phyloP scores from a whole-genome alignment of 2,797 vertebrate species.

The Numenius phaeopus region DNA sequence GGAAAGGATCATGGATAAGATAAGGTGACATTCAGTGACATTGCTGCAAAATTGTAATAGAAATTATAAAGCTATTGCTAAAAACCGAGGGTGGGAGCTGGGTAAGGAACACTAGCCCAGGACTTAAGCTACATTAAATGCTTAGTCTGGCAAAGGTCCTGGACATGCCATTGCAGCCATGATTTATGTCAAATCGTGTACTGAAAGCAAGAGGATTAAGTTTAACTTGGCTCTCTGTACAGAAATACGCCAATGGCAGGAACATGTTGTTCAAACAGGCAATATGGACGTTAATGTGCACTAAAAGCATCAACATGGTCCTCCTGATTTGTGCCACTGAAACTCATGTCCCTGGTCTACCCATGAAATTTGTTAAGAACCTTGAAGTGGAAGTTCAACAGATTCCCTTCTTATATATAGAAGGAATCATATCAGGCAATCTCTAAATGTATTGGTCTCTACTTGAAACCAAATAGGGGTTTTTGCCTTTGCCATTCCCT shows the following conservation, averaged over 20 bases:
- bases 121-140: not conserved
- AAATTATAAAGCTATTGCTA: not conserved
- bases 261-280: conserved; percentile 35
- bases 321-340: not conserved
- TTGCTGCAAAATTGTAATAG: not conserved
- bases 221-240: conserved; percentile 26
- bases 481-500: not conserved
- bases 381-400: not conserved
- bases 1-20: not conserved
- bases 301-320: not conserved
- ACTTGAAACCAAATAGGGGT: not conserved
- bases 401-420: not conserved
- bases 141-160: conserved; percentile 32
- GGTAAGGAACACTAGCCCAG: not conserved
- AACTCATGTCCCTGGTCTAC: not conserved
- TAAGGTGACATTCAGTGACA: not conserved
- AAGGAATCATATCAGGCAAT: not conserved
- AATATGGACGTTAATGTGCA: not conserved
- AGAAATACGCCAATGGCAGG: not conserved
- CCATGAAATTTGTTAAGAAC: not conserved
- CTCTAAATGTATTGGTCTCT: not conserved
- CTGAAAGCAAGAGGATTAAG: not conserved
- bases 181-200: conserved; percentile 24
- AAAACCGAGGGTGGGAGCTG: not conserved
- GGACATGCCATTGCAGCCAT: not conserved